Base-by-base conservation (phyloP, 2,113 vertebrate species). In the Hucho hucho region DNA sequence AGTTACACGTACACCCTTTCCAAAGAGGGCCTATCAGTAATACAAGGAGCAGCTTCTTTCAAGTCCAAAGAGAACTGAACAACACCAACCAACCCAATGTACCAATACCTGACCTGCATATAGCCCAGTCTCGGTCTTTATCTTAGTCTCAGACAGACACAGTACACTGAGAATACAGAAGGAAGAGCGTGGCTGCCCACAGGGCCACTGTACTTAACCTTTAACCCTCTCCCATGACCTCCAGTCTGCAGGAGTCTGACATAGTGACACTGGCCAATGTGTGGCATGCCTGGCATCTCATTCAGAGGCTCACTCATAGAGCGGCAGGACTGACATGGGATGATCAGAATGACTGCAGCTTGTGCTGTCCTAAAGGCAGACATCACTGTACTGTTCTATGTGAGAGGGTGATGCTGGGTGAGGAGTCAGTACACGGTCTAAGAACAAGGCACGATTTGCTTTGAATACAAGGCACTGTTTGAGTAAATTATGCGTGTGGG, bases 251-350 rank as follows among this genome's bases (percentile, higher is more conserved):
- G 37, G 9, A 43, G 53, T 65, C 73, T 76, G 77, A 65, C 70
- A 72, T 76, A 71, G 24, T 16, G 32, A 79, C 77, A 76, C 7
- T 83, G 80, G 71, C 68, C 78, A 76, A 77, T 76, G 78, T 79
- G 78, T 74, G 80, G 65, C 4, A 37, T 28, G 26, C 16, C 56
- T 46, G 49, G 72, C 14, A 69, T 75, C 69, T 79, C 82, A 69
- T 71, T 86, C 32, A 22, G 3, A 69, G 13, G 49, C 49, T 53
- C 16, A 69, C 29, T 69, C 18, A 6, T 46, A 47, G 4, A 69
- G 20, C 13, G 9, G 9, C 13, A 69, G 11, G 13, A 25, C n/a
- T 9, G 18, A 11, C 49, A 24, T 47, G 7, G 22, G n/a, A 9
- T 20, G n/a, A 7, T 61, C 58, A 22, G 58, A 11, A n/a, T 61